Percentiles rank a stretch among this genome's conserved stretches.
Conservation (phyloP, 2,888 invertebrate genomes). For the Cosmopolites sordidus region DNA sequence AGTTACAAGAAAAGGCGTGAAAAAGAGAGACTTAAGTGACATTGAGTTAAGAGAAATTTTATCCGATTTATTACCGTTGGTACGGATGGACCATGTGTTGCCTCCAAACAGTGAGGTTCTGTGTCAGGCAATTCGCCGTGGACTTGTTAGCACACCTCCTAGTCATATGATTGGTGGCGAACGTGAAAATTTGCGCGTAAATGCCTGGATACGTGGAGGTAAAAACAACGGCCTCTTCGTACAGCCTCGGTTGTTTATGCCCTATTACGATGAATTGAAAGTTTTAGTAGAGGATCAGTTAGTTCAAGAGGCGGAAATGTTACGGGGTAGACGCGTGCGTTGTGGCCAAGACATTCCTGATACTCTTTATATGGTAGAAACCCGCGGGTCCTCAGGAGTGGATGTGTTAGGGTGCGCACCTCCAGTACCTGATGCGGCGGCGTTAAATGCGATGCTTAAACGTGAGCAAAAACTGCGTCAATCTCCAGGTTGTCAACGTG, state of each 20-base stretch:
- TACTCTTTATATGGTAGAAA: slow-evolving; percentile 79
- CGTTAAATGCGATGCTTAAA: slow-evolving; percentile 75
- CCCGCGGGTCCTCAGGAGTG: slow-evolving; percentile 53
- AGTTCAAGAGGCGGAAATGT: slow-evolving; percentile 63
- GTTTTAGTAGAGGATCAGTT: slow-evolving; percentile 80
- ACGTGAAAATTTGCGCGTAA: slow-evolving; percentile 59
- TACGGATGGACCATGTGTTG: slow-evolving; percentile 85
- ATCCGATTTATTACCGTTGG: slow-evolving; percentile 75
- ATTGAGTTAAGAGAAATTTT: slow-evolving; percentile 80
- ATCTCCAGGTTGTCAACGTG: slow-evolving; percentile 74
- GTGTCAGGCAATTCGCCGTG: slow-evolving; percentile 64
- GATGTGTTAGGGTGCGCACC: slow-evolving; percentile 63
- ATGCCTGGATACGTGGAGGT: slow-evolving; percentile 76
- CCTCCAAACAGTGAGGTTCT: slow-evolving; percentile 79
- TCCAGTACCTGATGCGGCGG: slow-evolving; percentile 73
- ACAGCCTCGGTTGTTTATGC: slow-evolving; percentile 86
- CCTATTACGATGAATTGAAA: slow-evolving; percentile 93
- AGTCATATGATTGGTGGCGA: slow-evolving; percentile 82
- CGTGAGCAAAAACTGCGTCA: slow-evolving; percentile 79
- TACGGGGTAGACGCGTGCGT: slow-evolving; percentile 48
- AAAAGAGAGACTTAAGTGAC: slow-evolving; percentile 77
- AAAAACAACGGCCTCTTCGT: slow-evolving; percentile 71
- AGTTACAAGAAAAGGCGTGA: slow-evolving; percentile 78
- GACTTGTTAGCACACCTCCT: slow-evolving; percentile 76
- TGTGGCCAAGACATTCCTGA: slow-evolving; percentile 85